These are phyloP conservation scores for Mohoua ochrocephala DNA, from an alignment of 2,113 vertebrate genomes.

Conservation along the genomic window DNA sequence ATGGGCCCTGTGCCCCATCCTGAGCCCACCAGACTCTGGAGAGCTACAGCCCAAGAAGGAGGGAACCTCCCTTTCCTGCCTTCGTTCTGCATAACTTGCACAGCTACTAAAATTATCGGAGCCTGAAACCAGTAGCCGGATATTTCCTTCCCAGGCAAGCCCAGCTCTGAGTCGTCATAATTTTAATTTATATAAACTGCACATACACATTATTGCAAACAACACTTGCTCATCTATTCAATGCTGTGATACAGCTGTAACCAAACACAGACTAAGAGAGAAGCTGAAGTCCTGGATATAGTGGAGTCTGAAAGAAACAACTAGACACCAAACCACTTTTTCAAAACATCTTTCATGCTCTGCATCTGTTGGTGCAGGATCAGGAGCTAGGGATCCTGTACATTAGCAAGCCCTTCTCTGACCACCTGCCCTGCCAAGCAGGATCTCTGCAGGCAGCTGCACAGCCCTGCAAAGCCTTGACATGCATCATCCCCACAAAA, in stretches of 20 bases:
- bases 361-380: not conserved
- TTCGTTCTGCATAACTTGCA: not conserved
- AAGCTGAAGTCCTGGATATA: not conserved
- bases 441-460: not conserved
- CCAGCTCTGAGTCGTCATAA: not conserved
- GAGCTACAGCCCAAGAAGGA: not conserved
- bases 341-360: fast-evolving
- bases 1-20: fast-evolving
- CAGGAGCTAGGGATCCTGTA: not conserved
- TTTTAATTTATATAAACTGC: not conserved
- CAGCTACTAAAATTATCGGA: not conserved
- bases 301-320: not conserved
- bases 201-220: not conserved
- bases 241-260: not conserved
- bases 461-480: not conserved
- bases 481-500: not conserved
- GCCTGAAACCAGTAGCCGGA: not conserved
- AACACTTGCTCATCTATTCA: not conserved
- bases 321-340: not conserved
- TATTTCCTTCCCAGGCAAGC: not conserved
- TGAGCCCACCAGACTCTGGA: not conserved
- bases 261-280: not conserved
- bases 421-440: not conserved
- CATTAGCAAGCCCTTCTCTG: not conserved
- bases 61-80: not conserved